Evolutionary conservation across 1,140 invertebrate genomes (phyloP).

Genomic region (Bradynema listronoti): DNA sequence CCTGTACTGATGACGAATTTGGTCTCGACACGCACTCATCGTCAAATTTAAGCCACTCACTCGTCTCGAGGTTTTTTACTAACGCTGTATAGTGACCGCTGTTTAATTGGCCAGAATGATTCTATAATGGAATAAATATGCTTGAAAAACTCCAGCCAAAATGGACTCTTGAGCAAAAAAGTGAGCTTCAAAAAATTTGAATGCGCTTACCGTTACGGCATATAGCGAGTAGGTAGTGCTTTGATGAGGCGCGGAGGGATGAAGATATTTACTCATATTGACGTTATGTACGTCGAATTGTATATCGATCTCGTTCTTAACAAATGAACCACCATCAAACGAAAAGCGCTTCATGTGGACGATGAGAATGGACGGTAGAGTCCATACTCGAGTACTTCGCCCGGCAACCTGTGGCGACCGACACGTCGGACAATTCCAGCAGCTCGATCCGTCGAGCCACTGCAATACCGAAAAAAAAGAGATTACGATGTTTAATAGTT

Average conservation of each 20-base stretch:
- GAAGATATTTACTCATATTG: conserved; percentile 28
- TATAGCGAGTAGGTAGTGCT: conserved; percentile 32
- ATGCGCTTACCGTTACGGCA: conserved; percentile 21
- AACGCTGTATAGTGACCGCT: conserved; percentile 26
- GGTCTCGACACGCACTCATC: conserved; percentile 3
- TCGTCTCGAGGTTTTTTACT: conserved; percentile 5
- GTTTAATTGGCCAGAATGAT: conserved; percentile 22
- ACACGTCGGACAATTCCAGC: conserved; percentile 15
- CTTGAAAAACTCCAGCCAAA: conserved; percentile 9
- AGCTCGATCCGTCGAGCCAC: conserved; percentile 7
- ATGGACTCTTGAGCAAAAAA: neutral
- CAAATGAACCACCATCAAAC: conserved; percentile 18
- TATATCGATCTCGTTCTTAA: conserved; percentile 42
- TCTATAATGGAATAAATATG: conserved; percentile 17
- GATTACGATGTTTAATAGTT: neutral
- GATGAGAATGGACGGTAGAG: conserved; percentile 15
- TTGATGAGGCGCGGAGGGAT: conserved; percentile 10
- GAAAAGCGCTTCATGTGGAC: conserved; percentile 44
- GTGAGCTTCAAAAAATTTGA: neutral
- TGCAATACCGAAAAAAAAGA: conserved; percentile 1
- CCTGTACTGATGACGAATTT: neutral
- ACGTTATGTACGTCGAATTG: conserved; percentile 22
- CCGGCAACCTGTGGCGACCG: conserved; percentile 10
- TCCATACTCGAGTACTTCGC: conserved; percentile 12
- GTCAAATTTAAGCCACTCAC: conserved; percentile 15